Evolutionary conservation across 37 sponge, comb jelly and placozoan genomes (phyloP), one percentile per base, ranked within the genome.

Genomic region (Theonella swinhoei): DNA sequence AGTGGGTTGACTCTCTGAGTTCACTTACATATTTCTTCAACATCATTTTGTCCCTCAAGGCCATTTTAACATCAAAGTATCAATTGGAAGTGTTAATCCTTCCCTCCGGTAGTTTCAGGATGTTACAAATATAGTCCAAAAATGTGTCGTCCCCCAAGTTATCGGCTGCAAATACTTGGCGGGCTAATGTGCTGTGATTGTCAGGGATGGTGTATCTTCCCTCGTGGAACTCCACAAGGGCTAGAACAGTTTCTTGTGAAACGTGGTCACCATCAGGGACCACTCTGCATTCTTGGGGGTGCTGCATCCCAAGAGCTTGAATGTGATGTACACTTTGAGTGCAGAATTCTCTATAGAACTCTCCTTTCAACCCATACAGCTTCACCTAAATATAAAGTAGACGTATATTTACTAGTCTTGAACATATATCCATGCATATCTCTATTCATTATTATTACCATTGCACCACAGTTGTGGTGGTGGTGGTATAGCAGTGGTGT

Each of bases 311-410:
- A 3, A 20, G 86, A 87, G 41, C 80, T 77, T 75, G 76, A 80
- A 23, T 89, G 33, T 71, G 85, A 3, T 30, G 70, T 43, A 54
- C 69, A 61, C 3, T 59, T 30, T 58, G 66, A n/a, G 4, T 83
- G 42, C 24, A 60, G 30, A 0, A 76, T 30, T 23, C 79, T 58
- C 39, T 76, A 88, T 4, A 66, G 79, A n/a, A 65, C 66, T 39
- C 62, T 78, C 26, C 28, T 34, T 66, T 38, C 34, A 42, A 40
- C 3, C 26, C 64, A 37, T 8, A 91, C 35, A 33, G 86, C 85
- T 39, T 74, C 70, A 75, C 85, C 90, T 20, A 90, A 78, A 40
- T 80, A 81, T 72, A 85, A 86, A 26, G 85, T 24, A n/a, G n/a
- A n/a, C 79, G 26, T 39, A 40, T 88, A 87, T 25, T 88, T 88